Percentiles rank a stretch among this genome's conserved stretches.
Evolutionary conservation across 2,888 invertebrate species (phyloP).

Genomic region (Drosophila kanekoi): DNA sequence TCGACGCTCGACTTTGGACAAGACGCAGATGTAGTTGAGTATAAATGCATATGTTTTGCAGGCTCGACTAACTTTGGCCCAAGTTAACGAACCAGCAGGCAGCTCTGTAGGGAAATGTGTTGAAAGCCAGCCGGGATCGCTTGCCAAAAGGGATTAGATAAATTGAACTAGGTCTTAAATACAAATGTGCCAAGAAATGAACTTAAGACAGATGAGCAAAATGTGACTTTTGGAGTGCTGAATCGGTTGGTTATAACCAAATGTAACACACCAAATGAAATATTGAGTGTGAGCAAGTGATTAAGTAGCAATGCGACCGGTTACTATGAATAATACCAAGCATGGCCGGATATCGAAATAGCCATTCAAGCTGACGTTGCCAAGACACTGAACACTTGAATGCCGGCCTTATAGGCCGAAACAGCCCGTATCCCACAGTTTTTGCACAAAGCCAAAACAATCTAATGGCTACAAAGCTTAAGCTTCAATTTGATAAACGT

Average conservation of each 20-base stretch:
- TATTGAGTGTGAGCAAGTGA: constrained; percentile 6
- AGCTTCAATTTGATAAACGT: constrained; percentile 71
- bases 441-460: constrained; percentile 41
- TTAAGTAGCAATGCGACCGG: neutral
- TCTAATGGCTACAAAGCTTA: constrained; percentile 58
- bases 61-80: constrained; percentile 52
- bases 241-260: neutral
- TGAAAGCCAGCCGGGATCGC: constrained; percentile 27
- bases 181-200: constrained; percentile 39
- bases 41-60: constrained; percentile 65
- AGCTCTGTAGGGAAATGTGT: constrained; percentile 27
- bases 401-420: constrained; percentile 15
- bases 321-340: neutral
- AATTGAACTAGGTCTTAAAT: constrained; percentile 39
- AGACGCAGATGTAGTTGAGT: constrained; percentile 46
- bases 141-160: constrained; percentile 42
- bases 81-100: constrained; percentile 44
- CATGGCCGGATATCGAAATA: neutral
- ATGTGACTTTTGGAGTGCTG: constrained; percentile 16
- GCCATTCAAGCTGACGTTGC: neutral
- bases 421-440: constrained; percentile 5
- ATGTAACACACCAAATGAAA: constrained; percentile 1
- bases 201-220: constrained; percentile 42
- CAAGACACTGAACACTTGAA: neutral
- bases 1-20: constrained; percentile 39